phyloP scores from a whole-genome alignment of 2,888 invertebrate genomes.

The Lordiphosa fenestrarum region DNA sequence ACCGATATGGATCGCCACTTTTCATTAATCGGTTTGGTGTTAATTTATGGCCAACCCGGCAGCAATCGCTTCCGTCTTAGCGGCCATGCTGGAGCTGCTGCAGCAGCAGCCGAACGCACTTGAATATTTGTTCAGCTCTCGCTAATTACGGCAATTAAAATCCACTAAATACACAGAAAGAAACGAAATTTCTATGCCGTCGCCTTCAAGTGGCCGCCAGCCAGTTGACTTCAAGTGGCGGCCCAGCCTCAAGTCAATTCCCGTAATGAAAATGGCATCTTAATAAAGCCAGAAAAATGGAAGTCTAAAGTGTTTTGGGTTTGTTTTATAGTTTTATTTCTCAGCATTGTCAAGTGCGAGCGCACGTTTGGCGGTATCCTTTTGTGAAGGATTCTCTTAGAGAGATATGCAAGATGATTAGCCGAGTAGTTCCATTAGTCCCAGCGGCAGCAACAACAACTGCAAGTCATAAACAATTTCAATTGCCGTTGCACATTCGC shows the following conservation, averaged over 20 bases:
- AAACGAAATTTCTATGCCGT: constrained; percentile 45
- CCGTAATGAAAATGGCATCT: constrained; percentile 53
- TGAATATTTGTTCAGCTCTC: constrained; percentile 47
- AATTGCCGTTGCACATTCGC: constrained; percentile 73
- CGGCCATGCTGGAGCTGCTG: constrained; percentile 53
- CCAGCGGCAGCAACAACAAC: constrained; percentile 45
- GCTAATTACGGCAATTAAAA: constrained; percentile 75
- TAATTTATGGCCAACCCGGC: constrained; percentile 64
- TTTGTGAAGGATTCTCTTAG: constrained; percentile 44
- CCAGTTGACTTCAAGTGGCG: constrained; percentile 56
- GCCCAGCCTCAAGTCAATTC: constrained; percentile 28
- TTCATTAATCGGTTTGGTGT: constrained; percentile 75
- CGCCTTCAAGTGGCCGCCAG: constrained; percentile 63
- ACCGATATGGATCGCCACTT: constrained; percentile 65
- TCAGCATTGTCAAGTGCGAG: constrained; percentile 37
- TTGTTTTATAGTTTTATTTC: neutral
- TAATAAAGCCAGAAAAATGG: constrained; percentile 59
- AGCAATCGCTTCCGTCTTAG: constrained; percentile 67
- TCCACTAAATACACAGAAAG: constrained; percentile 65
- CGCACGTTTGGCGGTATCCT: constrained; percentile 32
- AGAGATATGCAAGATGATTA: constrained; percentile 53
- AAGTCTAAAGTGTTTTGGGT: constrained; percentile 37
- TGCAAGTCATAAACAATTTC: constrained; percentile 74
- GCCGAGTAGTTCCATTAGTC: constrained; percentile 56
- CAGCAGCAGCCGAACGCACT: constrained; percentile 51